These are phyloP conservation scores for Chaetops frenatus DNA, from an alignment of 2,113 vertebrate genomes.

Conservation along the genomic window DNA sequence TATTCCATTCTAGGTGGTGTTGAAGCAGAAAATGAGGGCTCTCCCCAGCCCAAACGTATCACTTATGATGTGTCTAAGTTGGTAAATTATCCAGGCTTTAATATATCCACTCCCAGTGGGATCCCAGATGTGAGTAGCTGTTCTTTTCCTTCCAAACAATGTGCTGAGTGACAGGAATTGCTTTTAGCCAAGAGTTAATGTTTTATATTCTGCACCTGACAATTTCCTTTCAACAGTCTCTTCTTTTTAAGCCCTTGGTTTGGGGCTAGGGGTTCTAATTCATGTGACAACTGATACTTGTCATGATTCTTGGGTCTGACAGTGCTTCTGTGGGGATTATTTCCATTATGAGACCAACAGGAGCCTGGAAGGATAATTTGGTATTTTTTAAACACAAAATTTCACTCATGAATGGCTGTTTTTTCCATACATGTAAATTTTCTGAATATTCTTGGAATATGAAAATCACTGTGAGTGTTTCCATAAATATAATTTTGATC, in stretches of 20 bases:
- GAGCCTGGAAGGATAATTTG: background rate
- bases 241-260: background rate
- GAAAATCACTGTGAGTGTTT: background rate
- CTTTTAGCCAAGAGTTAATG: background rate
- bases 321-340: background rate
- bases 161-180: background rate
- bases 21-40: conserved; percentile 60
- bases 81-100: conserved; percentile 95
- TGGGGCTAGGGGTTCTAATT: background rate
- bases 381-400: background rate
- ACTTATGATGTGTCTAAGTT: conserved; percentile 91
- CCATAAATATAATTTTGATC: background rate
- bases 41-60: conserved; percentile 46
- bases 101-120: conserved; percentile 77
- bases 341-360: background rate
- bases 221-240: background rate
- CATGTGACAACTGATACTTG: background rate
- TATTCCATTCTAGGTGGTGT: conserved; percentile 57
- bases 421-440: background rate
- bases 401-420: background rate
- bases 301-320: background rate
- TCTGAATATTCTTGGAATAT: background rate
- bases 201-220: background rate
- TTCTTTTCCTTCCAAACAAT: background rate
- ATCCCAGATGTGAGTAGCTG: conserved; percentile 85